A percentile compares a stretch with the other conserved stretches of the same genome.
Conservation (phyloP, 2,888 invertebrate genomes). For the Tachina fera region DNA sequence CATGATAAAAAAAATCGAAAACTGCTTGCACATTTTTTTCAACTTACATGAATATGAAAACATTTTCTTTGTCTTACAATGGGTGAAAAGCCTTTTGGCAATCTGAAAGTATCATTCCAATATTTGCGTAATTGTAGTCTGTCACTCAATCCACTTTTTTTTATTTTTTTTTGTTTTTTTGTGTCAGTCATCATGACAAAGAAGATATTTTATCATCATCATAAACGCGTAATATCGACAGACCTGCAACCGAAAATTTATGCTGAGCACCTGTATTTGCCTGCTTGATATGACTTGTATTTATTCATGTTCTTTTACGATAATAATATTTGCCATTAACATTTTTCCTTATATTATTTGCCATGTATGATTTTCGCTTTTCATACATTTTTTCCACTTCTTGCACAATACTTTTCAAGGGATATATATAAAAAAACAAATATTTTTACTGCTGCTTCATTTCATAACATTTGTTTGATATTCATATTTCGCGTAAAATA, state of each 20-base stretch:
- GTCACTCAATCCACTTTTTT: slow-evolving; percentile 5
- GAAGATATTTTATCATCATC: slow-evolving; percentile 22
- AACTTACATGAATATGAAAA: background rate
- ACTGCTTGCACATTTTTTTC: background rate
- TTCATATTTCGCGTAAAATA: slow-evolving; percentile 22
- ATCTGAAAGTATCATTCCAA: background rate
- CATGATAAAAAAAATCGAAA: slow-evolving; percentile 61
- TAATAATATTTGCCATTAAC: slow-evolving; percentile 33
- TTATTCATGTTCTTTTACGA: slow-evolving; percentile 30
- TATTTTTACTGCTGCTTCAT: background rate
- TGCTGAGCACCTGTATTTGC: background rate
- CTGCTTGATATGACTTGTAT: slow-evolving; percentile 17
- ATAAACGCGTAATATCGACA: background rate
- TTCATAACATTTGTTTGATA: slow-evolving; percentile 24
- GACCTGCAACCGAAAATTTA: background rate
- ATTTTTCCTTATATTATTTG: slow-evolving; percentile 20
- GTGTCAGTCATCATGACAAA: background rate
- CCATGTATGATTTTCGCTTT: background rate
- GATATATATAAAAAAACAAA: background rate
- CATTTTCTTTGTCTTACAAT: too few relatives aligned
- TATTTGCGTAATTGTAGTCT: slow-evolving; percentile 1
- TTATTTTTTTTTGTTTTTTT: background rate
- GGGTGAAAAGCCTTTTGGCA: background rate
- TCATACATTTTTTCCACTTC: background rate
- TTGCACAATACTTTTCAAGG: background rate